Conservation (phyloP, 2,888 invertebrate species). For the Andrena trimmerana region DNA sequence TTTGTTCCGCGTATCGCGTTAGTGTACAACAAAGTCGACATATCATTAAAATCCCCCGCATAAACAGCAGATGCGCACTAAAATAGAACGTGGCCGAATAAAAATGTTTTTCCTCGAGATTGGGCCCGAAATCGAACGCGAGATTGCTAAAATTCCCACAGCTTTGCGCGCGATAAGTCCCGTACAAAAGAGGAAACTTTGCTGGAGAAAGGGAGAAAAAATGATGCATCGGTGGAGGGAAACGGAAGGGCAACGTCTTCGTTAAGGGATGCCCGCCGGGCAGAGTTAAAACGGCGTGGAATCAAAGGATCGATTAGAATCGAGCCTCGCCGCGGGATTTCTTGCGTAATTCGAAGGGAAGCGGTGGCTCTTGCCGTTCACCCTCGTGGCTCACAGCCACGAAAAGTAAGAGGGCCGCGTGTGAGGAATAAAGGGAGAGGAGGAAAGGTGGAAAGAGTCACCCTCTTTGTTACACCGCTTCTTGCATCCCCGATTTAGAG, state of each 20-base stretch:
- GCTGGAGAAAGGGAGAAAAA: conserved; percentile 37
- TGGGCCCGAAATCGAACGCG: not conserved
- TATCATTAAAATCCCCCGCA: too few relatives aligned
- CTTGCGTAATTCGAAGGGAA: conserved; percentile 67
- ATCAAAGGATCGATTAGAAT: conserved; percentile 80
- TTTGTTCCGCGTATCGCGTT: too few relatives aligned
- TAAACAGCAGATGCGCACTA: not conserved
- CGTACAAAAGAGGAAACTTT: conserved; percentile 20
- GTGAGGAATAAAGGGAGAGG: conserved; percentile 32
- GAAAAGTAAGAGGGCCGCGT: conserved; percentile 51
- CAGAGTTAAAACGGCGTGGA: conserved; percentile 75
- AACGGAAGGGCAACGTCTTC: conserved; percentile 62
- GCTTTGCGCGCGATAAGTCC: conserved; percentile 24
- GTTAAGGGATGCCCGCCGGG: conserved; percentile 72
- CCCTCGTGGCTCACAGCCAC: conserved; percentile 48
- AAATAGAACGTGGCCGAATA: not conserved
- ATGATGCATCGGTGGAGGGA: conserved; percentile 25
- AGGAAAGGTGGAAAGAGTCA: conserved; percentile 62
- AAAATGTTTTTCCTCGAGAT: not conserved
- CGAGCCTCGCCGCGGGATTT: conserved; percentile 77
- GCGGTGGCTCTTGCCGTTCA: conserved; percentile 47
- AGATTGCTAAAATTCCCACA: conserved; percentile 63
- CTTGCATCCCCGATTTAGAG: conserved; percentile 62
- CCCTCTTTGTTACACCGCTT: conserved; percentile 65
- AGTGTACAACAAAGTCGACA: too few relatives aligned